Evolutionary conservation across 2,797 vertebrate species (phyloP), one percentile per base, ranked within the genome.

Genomic region (Limosa lapponica): DNA sequence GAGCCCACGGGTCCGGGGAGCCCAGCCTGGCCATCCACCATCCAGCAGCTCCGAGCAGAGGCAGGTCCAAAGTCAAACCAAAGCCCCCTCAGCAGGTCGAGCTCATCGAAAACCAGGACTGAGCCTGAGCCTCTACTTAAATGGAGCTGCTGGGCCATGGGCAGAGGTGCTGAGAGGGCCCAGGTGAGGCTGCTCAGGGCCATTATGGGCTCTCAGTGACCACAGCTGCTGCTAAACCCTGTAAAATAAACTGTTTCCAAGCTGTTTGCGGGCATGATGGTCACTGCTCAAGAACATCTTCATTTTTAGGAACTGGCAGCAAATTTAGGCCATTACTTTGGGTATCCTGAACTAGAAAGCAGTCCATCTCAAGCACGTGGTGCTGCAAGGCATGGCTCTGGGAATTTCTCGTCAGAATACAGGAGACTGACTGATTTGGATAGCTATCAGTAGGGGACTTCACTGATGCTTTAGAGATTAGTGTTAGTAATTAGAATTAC

Each of bases 1-100:
- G 10, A 74, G 25, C 48, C 1, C 1, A 48, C 2, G 0, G n/a
- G 16, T 30, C 69, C 24, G 5, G 23, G 1, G 8, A 8, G 13
- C n/a, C 58, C 55, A n/a, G 36, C 14, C 2, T 32, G 10, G 15
- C 0, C 0, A 39, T 30, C 6, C 0, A 36, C 11, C 17, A 15
- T 1, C 16, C 14, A 8, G 48, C 52, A 71, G 37, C 51, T 46
- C 57, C 18, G 30, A n/a, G 41, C 17, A 17, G 25, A 15, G 2
- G 13, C 34, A 71, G 13, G 19, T 22, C 48, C 19, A 37, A 37
- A 51, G 3, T 1, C n/a, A 61, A 17, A 28, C 10, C 2, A 5
- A 61, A 66, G 8, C n/a, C 4, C 16, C 19, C 10, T 3, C 43
- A 43, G 8, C 62, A 55, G 36, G 10, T 8, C 39, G n/a, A 20